These are phyloP conservation scores for Zaprionus ornatus DNA, from an alignment of 1,140 invertebrate species.

Conservation along the genomic window DNA sequence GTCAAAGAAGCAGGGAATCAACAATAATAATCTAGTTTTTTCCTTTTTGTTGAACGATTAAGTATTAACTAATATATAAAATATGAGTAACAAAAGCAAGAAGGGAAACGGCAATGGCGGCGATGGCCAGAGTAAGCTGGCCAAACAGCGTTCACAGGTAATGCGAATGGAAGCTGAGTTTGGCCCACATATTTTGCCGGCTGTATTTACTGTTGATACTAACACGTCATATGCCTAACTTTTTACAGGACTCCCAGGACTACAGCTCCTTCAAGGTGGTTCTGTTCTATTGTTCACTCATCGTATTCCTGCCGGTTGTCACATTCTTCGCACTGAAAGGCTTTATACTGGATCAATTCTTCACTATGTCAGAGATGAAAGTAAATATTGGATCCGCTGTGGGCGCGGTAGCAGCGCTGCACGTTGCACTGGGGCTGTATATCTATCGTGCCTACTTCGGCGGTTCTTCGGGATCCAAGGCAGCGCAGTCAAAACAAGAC, in stretches of 20 bases:
- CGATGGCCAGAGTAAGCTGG: slow-evolving; percentile 28
- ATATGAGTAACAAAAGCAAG: slow-evolving; percentile 62
- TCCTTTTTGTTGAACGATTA: slow-evolving; percentile 26
- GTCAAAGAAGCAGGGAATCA: slow-evolving; percentile 43
- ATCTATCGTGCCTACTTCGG: slow-evolving; percentile 90
- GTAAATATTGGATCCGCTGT: slow-evolving; percentile 91
- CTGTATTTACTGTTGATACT: slow-evolving; percentile 25
- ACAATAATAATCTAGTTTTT: slow-evolving; percentile 31
- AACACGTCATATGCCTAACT: not conserved
- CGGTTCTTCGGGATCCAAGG: slow-evolving; percentile 26
- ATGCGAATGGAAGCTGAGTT: not conserved
- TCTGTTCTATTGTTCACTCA: slow-evolving; percentile 87
- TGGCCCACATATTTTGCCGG: slow-evolving; percentile 34
- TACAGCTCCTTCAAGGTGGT: slow-evolving; percentile 87
- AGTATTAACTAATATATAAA: slow-evolving; percentile 34
- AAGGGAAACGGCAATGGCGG: slow-evolving; percentile 41
- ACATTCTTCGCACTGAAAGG: slow-evolving; percentile 87
- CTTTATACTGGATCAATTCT: slow-evolving; percentile 86
- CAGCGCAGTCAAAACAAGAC: slow-evolving; percentile 43
- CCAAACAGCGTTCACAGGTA: slow-evolving; percentile 66
- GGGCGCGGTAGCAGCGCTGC: slow-evolving; percentile 88
- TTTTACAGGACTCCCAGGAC: slow-evolving; percentile 82
- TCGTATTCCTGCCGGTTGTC: slow-evolving; percentile 86
- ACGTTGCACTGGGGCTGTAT: slow-evolving; percentile 90
- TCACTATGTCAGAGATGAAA: slow-evolving; percentile 85